Percentiles rank a stretch among this genome's conserved stretches.
These are phyloP conservation scores for Orbicella faveolata DNA, from an alignment of 64 coral and sea anemone species.

Conservation along the genomic window DNA sequence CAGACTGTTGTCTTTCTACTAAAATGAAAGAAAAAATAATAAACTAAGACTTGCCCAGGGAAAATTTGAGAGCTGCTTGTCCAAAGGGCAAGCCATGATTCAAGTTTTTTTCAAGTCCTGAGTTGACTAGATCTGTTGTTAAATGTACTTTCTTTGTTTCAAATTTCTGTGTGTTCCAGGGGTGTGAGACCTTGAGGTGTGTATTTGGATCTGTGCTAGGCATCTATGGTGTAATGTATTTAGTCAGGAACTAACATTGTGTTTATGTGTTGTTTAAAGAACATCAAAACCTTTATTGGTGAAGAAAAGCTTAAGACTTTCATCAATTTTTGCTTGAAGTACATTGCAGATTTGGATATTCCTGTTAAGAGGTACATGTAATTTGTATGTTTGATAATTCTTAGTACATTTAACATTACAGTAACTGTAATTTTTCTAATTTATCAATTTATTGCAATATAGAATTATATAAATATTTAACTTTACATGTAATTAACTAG, in stretches of 20 bases:
- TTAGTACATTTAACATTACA: not conserved
- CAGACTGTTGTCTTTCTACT: no score
- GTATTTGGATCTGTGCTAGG: not conserved
- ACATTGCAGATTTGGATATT: constrained; percentile 83
- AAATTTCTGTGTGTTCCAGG: not conserved
- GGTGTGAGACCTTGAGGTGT: not conserved
- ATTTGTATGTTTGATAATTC: not conserved
- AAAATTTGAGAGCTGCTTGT: no score
- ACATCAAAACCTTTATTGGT: constrained; percentile 80
- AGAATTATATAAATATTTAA: no score
- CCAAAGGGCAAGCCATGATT: no score
- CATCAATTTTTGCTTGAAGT: constrained; percentile 92
- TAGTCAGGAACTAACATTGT: not conserved
- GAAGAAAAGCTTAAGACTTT: constrained; percentile 86
- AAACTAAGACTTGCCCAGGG: no score
- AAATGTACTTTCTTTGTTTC: no score
- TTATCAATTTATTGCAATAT: no score
- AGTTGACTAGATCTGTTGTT: no score
- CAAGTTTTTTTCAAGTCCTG: no score
- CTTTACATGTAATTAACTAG: no score
- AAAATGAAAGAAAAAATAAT: no score
- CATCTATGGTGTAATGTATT: no score
- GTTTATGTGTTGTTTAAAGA: constrained; percentile 28
- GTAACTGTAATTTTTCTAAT: not conserved
- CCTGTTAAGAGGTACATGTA: constrained; percentile 78